Percentiles rank a stretch among this genome's conserved stretches.
Conservation (phyloP, 2,888 invertebrate species). For the Adineta ricciae region DNA sequence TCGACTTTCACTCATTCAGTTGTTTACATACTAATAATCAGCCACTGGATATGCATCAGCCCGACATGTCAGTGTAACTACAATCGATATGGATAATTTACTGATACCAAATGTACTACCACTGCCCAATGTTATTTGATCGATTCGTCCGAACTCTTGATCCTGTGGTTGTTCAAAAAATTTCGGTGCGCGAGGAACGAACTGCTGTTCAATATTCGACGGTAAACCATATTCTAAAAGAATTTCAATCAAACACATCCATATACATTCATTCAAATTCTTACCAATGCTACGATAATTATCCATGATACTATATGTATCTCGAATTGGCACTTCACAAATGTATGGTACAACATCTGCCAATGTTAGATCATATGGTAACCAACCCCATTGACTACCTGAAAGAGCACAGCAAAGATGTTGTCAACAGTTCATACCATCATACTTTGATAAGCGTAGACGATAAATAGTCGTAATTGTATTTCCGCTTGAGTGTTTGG, state of each 20-base stretch:
- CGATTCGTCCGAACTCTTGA: slow-evolving; percentile 28
- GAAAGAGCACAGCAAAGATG: neutral
- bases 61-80: slow-evolving; percentile 26
- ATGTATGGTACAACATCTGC: slow-evolving; percentile 23
- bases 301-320: slow-evolving; percentile 25
- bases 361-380: slow-evolving; percentile 18
- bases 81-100: slow-evolving; percentile 20
- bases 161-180: slow-evolving; percentile 32
- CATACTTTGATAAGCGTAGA: slow-evolving; percentile 31
- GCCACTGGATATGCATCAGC: slow-evolving; percentile 32
- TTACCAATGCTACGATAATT: slow-evolving; percentile 29
- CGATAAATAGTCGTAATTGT: slow-evolving; percentile 10
- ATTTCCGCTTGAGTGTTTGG: slow-evolving; percentile 10
- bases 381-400: slow-evolving; percentile 33
- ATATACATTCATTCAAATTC: neutral
- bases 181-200: slow-evolving; percentile 31
- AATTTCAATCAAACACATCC: neutral
- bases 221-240: slow-evolving; percentile 30
- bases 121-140: slow-evolving; percentile 26
- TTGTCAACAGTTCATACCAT: too few relatives aligned
- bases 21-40: slow-evolving; percentile 14
- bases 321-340: slow-evolving; percentile 31
- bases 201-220: slow-evolving; percentile 29
- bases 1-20: neutral
- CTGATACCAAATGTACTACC: slow-evolving; percentile 25